These are phyloP conservation scores for Rousettus leschenaultii DNA, from an alignment of 2,113 vertebrate genomes.

Conservation along the genomic window DNA sequence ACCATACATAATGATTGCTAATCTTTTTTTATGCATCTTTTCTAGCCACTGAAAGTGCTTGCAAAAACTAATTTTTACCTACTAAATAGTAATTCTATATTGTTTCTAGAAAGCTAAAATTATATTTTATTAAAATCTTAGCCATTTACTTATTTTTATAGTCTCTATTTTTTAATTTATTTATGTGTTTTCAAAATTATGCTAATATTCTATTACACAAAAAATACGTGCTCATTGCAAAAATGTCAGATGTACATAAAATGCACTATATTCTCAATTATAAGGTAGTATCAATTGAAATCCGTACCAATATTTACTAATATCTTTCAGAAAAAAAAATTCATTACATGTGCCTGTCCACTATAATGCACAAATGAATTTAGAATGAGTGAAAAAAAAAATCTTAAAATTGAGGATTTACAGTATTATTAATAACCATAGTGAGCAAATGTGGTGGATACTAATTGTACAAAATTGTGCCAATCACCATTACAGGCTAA, in stretches of 20 bases:
- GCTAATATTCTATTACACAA: not conserved
- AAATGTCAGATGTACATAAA: not conserved
- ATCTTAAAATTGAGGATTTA: not conserved
- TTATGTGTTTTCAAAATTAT: not conserved
- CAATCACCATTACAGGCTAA: not conserved
- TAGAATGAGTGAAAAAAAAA: not conserved
- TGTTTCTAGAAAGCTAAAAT: not conserved
- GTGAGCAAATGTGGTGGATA: not conserved
- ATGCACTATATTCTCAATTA: not conserved
- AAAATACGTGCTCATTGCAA: not conserved
- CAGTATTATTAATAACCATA: not conserved
- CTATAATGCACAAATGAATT: not conserved
- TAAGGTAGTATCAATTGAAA: not conserved
- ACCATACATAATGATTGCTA: not conserved
- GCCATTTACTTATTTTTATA: not conserved
- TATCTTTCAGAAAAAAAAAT: not conserved
- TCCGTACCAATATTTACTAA: not conserved
- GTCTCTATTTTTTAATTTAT: not conserved
- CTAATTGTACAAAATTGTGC: not conserved
- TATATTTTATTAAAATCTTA: not conserved
- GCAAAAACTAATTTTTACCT: not conserved
- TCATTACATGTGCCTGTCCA: not conserved
- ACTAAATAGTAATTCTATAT: not conserved
- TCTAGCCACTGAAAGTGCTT: not conserved
- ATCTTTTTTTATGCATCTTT: not conserved